Evolutionary conservation across 2,113 vertebrate species (phyloP).

Genomic region (Centropus unirufus): DNA sequence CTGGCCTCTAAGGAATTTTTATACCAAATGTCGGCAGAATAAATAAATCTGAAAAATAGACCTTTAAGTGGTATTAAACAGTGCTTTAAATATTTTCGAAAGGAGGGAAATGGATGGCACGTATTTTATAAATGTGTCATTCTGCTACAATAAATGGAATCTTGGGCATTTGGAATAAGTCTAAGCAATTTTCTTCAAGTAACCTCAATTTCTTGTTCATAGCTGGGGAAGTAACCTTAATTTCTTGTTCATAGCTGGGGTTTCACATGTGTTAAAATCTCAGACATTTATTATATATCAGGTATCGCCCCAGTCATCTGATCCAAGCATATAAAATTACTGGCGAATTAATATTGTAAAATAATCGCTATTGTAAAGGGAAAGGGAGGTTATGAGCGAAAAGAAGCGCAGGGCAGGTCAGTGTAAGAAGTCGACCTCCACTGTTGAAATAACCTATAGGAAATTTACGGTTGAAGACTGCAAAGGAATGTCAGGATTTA

Average conservation of each 20-base stretch:
- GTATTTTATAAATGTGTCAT: neutral
- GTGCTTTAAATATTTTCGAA: neutral
- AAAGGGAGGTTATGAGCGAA: neutral
- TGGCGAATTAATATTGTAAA: conserved; percentile 29
- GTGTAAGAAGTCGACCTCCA: conserved; percentile 58
- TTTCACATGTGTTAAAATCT: neutral
- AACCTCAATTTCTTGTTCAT: too few species aligned
- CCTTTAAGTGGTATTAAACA: neutral
- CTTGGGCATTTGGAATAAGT: neutral
- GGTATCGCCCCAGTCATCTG: neutral
- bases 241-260: neutral
- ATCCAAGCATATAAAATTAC: conserved; percentile 5
- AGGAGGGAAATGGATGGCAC: neutral
- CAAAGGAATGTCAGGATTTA: conserved; percentile 76
- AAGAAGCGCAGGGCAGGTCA: conserved; percentile 14
- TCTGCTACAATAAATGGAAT: neutral
- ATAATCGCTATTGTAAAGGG: neutral
- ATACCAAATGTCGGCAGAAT: neutral
- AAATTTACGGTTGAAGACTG: conserved; percentile 80
- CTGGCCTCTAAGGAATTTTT: neutral
- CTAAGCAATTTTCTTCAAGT: neutral
- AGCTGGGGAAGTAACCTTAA: too few species aligned
- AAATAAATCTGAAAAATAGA: neutral
- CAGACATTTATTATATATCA: neutral
- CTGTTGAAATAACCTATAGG: conserved; percentile 72